Conservation (phyloP, 2,888 invertebrate species). For the Andrena praecox region DNA sequence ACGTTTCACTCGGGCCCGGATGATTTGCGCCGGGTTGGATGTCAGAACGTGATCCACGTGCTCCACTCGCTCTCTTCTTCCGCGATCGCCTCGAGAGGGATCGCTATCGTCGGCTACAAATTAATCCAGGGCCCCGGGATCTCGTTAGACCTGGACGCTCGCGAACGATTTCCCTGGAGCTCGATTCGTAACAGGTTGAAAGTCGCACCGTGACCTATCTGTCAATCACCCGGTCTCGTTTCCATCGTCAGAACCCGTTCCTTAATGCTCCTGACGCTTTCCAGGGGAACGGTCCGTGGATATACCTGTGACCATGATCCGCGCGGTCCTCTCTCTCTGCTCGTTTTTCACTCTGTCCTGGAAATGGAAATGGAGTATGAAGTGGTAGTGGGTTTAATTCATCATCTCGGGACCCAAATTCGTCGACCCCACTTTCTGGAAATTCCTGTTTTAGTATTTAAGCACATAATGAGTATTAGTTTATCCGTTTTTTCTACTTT, state of each 20-base stretch:
- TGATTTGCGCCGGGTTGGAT: conserved; percentile 5
- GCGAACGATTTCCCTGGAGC: conserved; percentile 1
- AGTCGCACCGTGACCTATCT: conserved; percentile 17
- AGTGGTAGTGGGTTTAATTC: too few relatives aligned
- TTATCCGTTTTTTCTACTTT: too few relatives aligned
- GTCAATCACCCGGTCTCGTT: conserved; percentile 15
- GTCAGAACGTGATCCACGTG: conserved; percentile 10
- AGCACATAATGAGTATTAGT: too few relatives aligned
- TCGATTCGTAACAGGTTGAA: conserved; percentile 30
- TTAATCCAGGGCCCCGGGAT: conserved; percentile 18
- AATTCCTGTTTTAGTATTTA: too few relatives aligned
- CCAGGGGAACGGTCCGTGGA: not conserved
- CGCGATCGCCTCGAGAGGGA: not conserved
- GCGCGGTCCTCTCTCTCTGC: not conserved
- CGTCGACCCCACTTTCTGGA: too few relatives aligned
- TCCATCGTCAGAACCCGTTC: not conserved
- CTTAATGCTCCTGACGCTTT: conserved; percentile 2
- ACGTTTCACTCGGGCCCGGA: not conserved
- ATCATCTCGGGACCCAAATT: too few relatives aligned
- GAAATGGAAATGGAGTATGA: too few relatives aligned
- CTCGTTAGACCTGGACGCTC: conserved; percentile 18
- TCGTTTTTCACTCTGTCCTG: not conserved
- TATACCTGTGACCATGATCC: conserved; percentile 1
- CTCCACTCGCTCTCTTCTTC: not conserved
- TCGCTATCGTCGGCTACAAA: conserved; percentile 20